Conservation (phyloP, 1,140 invertebrate genomes). For the Achatina immaculata region DNA sequence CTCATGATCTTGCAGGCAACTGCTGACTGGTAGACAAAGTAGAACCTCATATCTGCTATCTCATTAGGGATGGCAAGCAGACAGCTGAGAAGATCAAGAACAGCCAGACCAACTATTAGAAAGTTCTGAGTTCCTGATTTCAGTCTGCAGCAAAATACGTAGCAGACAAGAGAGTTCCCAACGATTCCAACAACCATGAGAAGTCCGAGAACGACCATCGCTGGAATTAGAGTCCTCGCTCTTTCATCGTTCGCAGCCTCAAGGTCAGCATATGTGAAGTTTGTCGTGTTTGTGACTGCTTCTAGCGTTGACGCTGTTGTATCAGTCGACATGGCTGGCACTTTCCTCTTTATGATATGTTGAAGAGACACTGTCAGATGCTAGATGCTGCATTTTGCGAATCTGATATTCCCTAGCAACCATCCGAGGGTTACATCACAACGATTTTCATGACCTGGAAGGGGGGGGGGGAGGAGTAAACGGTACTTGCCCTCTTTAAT, state of each 20-base stretch:
- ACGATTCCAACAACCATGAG: conserved; percentile 40
- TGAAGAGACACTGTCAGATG: too few relatives aligned
- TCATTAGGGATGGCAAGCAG: conserved; percentile 49
- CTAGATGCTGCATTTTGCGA: too few relatives aligned
- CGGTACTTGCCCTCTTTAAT: too few relatives aligned
- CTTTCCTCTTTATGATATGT: too few relatives aligned
- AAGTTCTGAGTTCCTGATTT: conserved; percentile 38
- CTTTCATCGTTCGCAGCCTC: conserved; percentile 8
- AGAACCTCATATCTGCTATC: conserved; percentile 51
- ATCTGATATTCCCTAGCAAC: too few relatives aligned
- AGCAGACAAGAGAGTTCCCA: conserved; percentile 43
- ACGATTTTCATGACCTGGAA: too few relatives aligned
- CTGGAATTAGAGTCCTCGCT: conserved; percentile 37
- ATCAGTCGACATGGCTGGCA: too few relatives aligned
- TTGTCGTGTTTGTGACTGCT: neutral
- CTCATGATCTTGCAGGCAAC: conserved; percentile 55
- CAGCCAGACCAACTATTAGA: conserved; percentile 47
- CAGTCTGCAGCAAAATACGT: conserved; percentile 46
- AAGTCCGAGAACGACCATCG: conserved; percentile 41
- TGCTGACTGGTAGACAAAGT: conserved; percentile 46
- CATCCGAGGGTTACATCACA: too few relatives aligned
- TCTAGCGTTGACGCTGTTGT: too few relatives aligned
- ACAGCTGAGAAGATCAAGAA: conserved; percentile 46
- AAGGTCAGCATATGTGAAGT: neutral
- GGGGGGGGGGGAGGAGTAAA: too few relatives aligned